phyloP scores from a whole-genome alignment of 2,113 vertebrate genomes.

The Enhydra lutris region DNA sequence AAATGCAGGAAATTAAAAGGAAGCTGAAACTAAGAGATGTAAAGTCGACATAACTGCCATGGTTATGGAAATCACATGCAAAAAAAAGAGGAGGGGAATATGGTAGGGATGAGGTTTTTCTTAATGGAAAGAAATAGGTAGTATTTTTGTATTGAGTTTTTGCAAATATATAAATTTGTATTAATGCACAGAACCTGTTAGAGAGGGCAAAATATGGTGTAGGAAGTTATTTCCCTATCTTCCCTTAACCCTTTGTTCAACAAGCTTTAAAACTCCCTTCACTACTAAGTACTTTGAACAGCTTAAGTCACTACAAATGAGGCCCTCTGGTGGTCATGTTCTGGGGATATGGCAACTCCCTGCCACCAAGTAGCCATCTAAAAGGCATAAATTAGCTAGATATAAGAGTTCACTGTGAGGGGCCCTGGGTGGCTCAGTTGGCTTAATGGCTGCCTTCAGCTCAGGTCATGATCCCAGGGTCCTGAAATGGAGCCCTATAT shows the following conservation, averaged over 20 bases:
- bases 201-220: slow-evolving; percentile 43
- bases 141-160: slow-evolving; percentile 64
- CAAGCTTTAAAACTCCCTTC: slow-evolving; percentile 14
- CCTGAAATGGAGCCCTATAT: too few species aligned
- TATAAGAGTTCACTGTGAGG: not conserved
- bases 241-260: slow-evolving; percentile 10
- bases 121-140: slow-evolving; percentile 8
- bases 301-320: not conserved
- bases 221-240: not conserved
- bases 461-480: too few species aligned
- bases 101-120: slow-evolving; percentile 43
- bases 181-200: slow-evolving; percentile 19
- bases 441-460: too few species aligned
- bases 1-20: slow-evolving; percentile 46
- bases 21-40: slow-evolving; percentile 40
- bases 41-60: slow-evolving; percentile 62
- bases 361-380: not conserved
- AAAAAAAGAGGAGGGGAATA: not conserved
- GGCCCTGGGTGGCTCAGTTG: too few species aligned
- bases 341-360: not conserved
- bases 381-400: not conserved
- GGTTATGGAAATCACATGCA: slow-evolving; percentile 73
- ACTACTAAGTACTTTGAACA: not conserved
- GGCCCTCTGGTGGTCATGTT: not conserved
- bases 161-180: slow-evolving; percentile 68